Evolutionary conservation across 2,888 invertebrate species (phyloP), one percentile per base, ranked within the genome.

Genomic region (Athripsodes cinereus): DNA sequence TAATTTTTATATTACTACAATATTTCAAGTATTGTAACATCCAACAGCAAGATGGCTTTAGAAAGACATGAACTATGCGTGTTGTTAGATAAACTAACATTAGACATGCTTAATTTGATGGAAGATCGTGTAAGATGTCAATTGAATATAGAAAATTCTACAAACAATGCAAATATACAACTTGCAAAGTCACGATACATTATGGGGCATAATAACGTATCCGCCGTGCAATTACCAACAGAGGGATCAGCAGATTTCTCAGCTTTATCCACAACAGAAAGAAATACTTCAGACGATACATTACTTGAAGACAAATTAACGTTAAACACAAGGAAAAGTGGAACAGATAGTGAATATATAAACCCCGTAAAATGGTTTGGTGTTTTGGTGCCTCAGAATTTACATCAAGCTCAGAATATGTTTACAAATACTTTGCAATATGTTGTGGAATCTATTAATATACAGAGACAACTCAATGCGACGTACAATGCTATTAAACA

Each of bases 351-450:
- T 1, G 71, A 70, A 2, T 72, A 71, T 22, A 72, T 69, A 35
- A 83, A 94, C 70, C 92, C 94, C 0, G 70, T 93, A 26, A 85
- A 83, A 63, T 93, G 92, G 92, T 95, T 94, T 75, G 93, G 93
- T 11, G 82, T 92, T 40, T 72, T 95, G 34, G 90, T 92, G 0
- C 92, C 94, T 0, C 86, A 87, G 67, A 86, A 86, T 68, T 74
- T 95, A 67, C 83, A 86, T 66, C 81, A 78, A 64, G 90, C 92
- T 0, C 90, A 90, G 68, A 80, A 78, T 54, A 81, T 84, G 66
- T 95, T 91, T 69, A 83, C 85, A 66, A 84, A 84, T 65, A 80
- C 87, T 1, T 67, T 91, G 6, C 83, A 85, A 59, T 79, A 83
- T 69, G 75, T 83, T 34, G 79, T 86, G 11, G 84, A 88, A 69